Percentiles rank a stretch among this genome's conserved stretches.
These are phyloP conservation scores for Cromileptes altivelis DNA, from an alignment of 2,113 vertebrate species.

Conservation along the genomic window DNA sequence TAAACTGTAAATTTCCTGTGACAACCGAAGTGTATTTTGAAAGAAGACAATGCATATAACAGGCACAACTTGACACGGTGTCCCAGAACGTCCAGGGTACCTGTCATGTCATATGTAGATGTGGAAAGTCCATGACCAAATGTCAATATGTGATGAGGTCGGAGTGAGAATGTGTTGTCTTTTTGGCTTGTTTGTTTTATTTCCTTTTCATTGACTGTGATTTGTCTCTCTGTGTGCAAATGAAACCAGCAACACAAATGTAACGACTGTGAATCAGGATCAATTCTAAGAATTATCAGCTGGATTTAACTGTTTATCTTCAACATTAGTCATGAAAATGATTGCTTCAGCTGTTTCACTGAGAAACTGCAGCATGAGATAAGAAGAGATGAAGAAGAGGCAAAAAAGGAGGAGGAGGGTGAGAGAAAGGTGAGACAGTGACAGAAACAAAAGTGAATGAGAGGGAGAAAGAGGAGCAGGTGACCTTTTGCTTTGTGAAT, in stretches of 20 bases:
- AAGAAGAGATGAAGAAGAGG: not conserved
- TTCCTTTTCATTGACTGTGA: not conserved
- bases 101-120: too few species aligned
- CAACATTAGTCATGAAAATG: not conserved
- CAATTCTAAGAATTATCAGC: not conserved
- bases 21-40: too few species aligned
- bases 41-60: too few species aligned
- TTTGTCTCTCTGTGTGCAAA: not conserved
- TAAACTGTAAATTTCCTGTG: too few species aligned
- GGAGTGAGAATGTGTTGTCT: too few species aligned
- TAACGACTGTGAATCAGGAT: not conserved
- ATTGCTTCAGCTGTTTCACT: not conserved
- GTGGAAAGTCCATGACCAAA: too few species aligned
- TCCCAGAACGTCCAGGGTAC: too few species aligned
- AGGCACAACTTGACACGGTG: too few species aligned
- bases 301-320: not conserved
- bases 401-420: not conserved
- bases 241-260: not conserved
- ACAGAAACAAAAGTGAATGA: not conserved
- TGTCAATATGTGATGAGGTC: too few species aligned
- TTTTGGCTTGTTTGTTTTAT: not conserved
- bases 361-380: not conserved
- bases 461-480: conserved; percentile 24
- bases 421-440: not conserved
- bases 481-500: conserved; percentile 64